Percentiles rank a stretch among this genome's conserved stretches.
These are phyloP conservation scores for Drosophila triauraria DNA, from an alignment of 1,140 invertebrate genomes.

Conservation along the genomic window DNA sequence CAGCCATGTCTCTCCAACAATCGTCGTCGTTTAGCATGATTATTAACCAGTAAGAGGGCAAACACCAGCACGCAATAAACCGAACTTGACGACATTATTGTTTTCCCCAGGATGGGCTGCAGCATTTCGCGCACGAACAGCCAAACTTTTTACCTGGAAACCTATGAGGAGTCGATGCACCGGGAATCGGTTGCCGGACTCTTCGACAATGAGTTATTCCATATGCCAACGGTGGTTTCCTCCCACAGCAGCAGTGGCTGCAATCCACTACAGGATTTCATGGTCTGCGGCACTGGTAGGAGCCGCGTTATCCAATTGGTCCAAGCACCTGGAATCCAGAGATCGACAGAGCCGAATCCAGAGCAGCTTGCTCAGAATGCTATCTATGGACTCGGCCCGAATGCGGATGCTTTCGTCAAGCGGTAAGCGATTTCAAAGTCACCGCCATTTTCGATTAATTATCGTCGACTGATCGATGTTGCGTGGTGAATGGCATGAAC, in stretches of 20 bases:
- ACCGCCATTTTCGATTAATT: constrained; percentile 10
- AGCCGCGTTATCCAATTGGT: neutral
- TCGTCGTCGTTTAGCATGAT: constrained; percentile 27
- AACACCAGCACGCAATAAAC: neutral
- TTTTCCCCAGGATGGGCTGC: neutral
- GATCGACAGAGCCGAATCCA: neutral
- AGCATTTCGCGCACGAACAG: constrained; percentile 20
- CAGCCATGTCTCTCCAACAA: constrained; percentile 12
- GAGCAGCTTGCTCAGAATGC: neutral
- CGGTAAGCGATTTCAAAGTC: constrained; percentile 25
- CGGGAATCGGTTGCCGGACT: neutral
- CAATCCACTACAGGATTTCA: neutral
- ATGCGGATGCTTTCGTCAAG: too few species aligned
- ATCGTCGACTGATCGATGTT: neutral
- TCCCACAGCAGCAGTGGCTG: neutral
- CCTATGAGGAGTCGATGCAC: neutral
- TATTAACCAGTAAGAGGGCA: constrained; percentile 22
- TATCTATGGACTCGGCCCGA: too few species aligned
- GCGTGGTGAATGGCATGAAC: constrained; percentile 12
- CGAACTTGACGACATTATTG: neutral
- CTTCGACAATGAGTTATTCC: neutral
- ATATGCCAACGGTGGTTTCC: neutral
- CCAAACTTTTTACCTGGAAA: neutral
- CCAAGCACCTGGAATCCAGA: neutral
- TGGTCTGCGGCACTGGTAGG: neutral